Evolutionary conservation across 1,140 invertebrate genomes (phyloP).

Genomic region (Intoshia linei): DNA sequence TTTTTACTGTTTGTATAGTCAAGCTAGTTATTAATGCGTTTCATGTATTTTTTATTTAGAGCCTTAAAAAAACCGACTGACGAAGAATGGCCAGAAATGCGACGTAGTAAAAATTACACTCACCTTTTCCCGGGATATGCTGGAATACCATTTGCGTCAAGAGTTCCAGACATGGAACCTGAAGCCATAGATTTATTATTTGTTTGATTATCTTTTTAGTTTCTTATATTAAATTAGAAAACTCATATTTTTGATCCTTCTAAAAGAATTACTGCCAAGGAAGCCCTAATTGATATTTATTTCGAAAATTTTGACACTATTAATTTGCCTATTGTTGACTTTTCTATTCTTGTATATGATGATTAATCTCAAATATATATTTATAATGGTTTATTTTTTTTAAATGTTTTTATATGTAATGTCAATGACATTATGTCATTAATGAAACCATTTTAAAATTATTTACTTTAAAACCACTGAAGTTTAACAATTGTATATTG

Average conservation of each 20-base stretch:
- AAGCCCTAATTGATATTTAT: slow-evolving; percentile 36
- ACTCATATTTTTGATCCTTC: slow-evolving; percentile 46
- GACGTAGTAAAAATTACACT: slow-evolving; percentile 19
- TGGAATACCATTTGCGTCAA: slow-evolving; percentile 10
- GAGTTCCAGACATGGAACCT: slow-evolving; percentile 21
- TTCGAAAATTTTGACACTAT: slow-evolving; percentile 36
- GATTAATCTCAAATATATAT: too few relatives aligned
- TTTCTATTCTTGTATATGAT: too few relatives aligned
- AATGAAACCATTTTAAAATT: too few relatives aligned
- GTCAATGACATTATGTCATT: too few relatives aligned
- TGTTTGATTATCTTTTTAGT: slow-evolving; percentile 15
- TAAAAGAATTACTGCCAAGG: slow-evolving; percentile 35
- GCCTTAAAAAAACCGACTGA: slow-evolving; percentile 22
- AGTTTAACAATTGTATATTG: too few relatives aligned
- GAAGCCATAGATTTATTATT: slow-evolving; percentile 36
- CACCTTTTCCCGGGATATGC: slow-evolving; percentile 22
- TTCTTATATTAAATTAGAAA: slow-evolving; percentile 25
- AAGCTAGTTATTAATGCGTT: too few relatives aligned
- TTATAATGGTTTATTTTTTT: too few relatives aligned
- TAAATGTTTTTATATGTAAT: too few relatives aligned
- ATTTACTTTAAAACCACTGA: too few relatives aligned
- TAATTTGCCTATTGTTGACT: slow-evolving; percentile 26
- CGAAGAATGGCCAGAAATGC: slow-evolving; percentile 21
- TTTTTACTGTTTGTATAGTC: background rate
- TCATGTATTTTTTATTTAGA: slow-evolving; percentile 9